Evolutionary conservation across 2,113 vertebrate genomes (phyloP), one percentile per base, ranked within the genome.

Genomic region (Chroicocephalus ridibundus): DNA sequence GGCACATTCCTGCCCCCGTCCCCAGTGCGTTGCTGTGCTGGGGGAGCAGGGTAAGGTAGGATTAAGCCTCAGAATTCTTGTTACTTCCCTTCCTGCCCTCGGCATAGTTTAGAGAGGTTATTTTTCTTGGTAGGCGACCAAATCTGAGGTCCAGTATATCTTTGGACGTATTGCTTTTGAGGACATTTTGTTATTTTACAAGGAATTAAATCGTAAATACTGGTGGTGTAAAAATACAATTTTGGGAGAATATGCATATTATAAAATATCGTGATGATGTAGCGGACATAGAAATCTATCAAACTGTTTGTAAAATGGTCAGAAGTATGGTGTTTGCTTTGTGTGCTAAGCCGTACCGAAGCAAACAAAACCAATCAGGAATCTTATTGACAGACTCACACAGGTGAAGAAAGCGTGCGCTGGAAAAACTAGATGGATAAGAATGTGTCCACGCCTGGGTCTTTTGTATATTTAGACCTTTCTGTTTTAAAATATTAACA

Each of bases 1-100:
- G 38, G 32, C 60, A 32, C 8, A 0, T 58, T 46, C 18, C 54
- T 62, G 24, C 11, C 54, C 26, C n/a, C 15, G 34, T 61, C 32
- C 58, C 42, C 40, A 10, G 51, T 8, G 51, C 0, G 7, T 10
- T 5, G n/a, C 18, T 51, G 3, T 11, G n/a, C 0, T 2, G 15
- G 15, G 38, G 42, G 32, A 52, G 55, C 20, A 4, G 34, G 49
- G 8, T 9, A 22, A 46, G 6, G 2, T 36, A 57, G 40, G 80
- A 22, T 20, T 60, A 54, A 29, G 44, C 31, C 8, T 54, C 7
- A 7, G 14, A 46, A 34, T 14, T 31, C 36, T 31, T 14, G 20
- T 75, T 68, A 3, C 36, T 34, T 88, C 40, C 20, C 32, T 72
- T 86, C 38, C 21, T 62, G 36, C 47, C 15, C 42, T 46, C 36